Evolutionary conservation across 2,113 vertebrate species (phyloP).

Genomic region (Ceratotherium simum): DNA sequence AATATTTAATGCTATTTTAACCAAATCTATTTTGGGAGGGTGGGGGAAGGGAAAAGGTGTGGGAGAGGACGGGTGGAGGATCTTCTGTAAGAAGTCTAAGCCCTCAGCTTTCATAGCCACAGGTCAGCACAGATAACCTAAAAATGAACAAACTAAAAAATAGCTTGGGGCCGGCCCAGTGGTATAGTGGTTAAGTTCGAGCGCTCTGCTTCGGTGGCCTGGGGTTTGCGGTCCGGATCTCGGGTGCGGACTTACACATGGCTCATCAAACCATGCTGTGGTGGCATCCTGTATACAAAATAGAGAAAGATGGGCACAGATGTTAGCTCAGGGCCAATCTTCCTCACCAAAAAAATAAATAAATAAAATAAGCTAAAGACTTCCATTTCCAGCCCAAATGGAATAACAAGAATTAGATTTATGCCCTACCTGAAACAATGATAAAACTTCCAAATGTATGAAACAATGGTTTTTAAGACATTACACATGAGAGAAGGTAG

Average conservation of each 20-base stretch:
- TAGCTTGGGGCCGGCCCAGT: neutral
- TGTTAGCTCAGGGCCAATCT: no score
- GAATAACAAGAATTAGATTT: neutral
- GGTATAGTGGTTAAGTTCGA: no score
- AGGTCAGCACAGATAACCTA: neutral
- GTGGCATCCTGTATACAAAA: no score
- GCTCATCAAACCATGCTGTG: no score
- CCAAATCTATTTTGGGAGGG: neutral
- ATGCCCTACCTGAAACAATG: neutral
- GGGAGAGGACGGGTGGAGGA: neutral
- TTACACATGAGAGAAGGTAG: neutral
- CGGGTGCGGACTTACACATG: no score
- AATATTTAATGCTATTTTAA: conserved; percentile 32
- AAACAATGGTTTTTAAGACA: neutral
- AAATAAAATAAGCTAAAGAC: neutral
- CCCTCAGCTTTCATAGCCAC: neutral
- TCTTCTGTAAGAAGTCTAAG: neutral
- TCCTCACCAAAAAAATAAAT: neutral
- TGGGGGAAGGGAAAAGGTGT: neutral
- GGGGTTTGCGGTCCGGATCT: no score
- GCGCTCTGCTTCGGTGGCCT: no score
- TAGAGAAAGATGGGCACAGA: no score
- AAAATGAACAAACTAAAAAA: neutral
- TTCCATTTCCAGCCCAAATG: neutral
- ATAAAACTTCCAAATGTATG: neutral